phyloP scores from a whole-genome alignment of 2,888 invertebrate species.

The Caenorhabditis imperialis region DNA sequence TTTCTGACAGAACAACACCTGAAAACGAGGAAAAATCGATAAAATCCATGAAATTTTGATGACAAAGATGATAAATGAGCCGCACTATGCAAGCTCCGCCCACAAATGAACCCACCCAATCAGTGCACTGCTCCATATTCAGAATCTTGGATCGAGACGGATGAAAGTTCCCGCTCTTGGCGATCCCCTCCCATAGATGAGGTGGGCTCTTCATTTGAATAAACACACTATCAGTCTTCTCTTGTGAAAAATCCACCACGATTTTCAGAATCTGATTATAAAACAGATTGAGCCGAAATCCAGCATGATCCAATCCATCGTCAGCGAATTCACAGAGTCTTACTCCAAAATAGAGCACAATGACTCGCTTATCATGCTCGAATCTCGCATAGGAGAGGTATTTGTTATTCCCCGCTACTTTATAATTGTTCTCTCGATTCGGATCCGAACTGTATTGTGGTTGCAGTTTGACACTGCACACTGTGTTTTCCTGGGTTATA shows the following conservation, averaged over 20 bases:
- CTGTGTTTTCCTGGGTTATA: constrained; percentile 56
- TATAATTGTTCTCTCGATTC: constrained; percentile 29
- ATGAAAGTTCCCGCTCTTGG: constrained; percentile 36
- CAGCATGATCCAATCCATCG: constrained; percentile 60
- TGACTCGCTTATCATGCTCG: constrained; percentile 62
- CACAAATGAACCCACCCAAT: constrained; percentile 61
- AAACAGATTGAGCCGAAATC: constrained; percentile 55
- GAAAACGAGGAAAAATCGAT: no score
- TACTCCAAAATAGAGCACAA: constrained; percentile 62
- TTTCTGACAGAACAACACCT: no score
- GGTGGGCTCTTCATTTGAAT: constrained; percentile 62
- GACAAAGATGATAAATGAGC: no score
- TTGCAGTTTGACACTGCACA: constrained; percentile 57
- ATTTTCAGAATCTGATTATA: constrained; percentile 48
- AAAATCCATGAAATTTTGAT: no score
- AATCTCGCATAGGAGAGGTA: constrained; percentile 61
- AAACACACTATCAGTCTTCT: constrained; percentile 44
- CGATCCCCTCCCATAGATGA: constrained; percentile 64
- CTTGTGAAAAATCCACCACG: constrained; percentile 49
- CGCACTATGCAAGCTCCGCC: no score
- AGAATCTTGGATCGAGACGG: constrained; percentile 46
- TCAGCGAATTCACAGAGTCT: constrained; percentile 32
- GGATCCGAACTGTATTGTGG: constrained; percentile 26
- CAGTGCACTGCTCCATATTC: constrained; percentile 59
- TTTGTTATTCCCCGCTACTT: constrained; percentile 50